Conservation (phyloP, 2,113 vertebrate species). For the Eurypyga helias region DNA sequence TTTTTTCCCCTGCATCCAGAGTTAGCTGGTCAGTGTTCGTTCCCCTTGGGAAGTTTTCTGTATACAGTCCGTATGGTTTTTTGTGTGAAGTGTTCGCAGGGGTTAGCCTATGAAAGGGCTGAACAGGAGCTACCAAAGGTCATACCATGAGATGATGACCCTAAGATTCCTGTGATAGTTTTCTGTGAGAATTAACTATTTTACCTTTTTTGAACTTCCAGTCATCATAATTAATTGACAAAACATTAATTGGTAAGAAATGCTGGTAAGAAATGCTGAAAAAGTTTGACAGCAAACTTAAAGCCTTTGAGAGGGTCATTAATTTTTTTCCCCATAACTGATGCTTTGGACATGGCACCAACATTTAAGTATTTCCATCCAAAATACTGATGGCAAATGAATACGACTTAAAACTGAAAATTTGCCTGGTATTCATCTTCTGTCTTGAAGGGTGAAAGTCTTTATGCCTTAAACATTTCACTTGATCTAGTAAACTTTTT, state of each 20-base stretch:
- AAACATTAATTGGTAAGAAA: background rate
- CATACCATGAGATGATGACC: accelerated
- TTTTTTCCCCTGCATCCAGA: background rate
- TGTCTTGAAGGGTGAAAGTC: background rate
- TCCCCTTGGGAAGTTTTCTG: background rate
- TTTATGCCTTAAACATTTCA: background rate
- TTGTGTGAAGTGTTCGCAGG: background rate
- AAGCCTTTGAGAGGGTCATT: background rate
- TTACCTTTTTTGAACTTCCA: background rate
- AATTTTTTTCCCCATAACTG: accelerated
- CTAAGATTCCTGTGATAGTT: background rate
- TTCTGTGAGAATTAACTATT: background rate
- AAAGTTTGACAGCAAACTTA: background rate
- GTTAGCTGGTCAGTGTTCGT: background rate
- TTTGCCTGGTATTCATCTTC: background rate
- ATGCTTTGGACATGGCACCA: background rate
- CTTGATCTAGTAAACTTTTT: background rate
- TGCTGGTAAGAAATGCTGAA: background rate
- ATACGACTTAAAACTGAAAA: background rate
- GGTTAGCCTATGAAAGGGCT: background rate
- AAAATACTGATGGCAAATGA: background rate
- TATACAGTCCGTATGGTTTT: background rate
- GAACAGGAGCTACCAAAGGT: background rate
- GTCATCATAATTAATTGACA: background rate
- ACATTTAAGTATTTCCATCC: background rate